Conservation (phyloP, 2,888 invertebrate genomes). For the Hybos culiciformis region DNA sequence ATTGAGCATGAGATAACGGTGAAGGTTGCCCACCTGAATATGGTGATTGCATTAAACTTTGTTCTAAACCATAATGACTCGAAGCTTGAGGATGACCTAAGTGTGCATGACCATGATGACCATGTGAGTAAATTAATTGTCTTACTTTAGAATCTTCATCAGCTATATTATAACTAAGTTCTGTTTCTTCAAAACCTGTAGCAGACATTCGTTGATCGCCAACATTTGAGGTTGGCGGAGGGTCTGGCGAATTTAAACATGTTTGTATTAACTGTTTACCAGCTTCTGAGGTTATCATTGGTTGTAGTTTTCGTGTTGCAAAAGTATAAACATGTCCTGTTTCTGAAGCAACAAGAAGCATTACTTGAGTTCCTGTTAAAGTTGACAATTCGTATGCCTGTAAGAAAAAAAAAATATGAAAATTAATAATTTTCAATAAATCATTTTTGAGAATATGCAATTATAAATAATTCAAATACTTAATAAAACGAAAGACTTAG, state of each 20-base stretch:
- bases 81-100: constrained; percentile 47
- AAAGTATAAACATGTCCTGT: constrained; percentile 99
- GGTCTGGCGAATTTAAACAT: constrained; percentile 94
- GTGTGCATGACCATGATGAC: constrained; percentile 57
- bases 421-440: not conserved
- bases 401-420: constrained; percentile 25
- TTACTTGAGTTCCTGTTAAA: constrained; percentile 97
- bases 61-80: constrained; percentile 51
- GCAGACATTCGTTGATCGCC: constrained; percentile 96
- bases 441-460: too few relatives aligned
- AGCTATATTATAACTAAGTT: constrained; percentile 90
- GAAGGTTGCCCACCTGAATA: constrained; percentile 46
- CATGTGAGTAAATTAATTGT: constrained; percentile 77
- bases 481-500: too few relatives aligned
- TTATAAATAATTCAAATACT: too few relatives aligned
- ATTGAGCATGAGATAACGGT: constrained; percentile 44
- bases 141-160: constrained; percentile 96
- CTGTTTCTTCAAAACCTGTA: constrained; percentile 96
- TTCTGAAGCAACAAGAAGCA: constrained; percentile 97
- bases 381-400: constrained; percentile 99
- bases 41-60: constrained; percentile 57
- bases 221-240: constrained; percentile 51
- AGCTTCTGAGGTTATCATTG: constrained; percentile 96
- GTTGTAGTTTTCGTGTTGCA: constrained; percentile 95
- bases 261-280: constrained; percentile 98